These are phyloP conservation scores for Todiramphus saurophagus DNA, from an alignment of 2,113 vertebrate genomes.

Conservation along the genomic window DNA sequence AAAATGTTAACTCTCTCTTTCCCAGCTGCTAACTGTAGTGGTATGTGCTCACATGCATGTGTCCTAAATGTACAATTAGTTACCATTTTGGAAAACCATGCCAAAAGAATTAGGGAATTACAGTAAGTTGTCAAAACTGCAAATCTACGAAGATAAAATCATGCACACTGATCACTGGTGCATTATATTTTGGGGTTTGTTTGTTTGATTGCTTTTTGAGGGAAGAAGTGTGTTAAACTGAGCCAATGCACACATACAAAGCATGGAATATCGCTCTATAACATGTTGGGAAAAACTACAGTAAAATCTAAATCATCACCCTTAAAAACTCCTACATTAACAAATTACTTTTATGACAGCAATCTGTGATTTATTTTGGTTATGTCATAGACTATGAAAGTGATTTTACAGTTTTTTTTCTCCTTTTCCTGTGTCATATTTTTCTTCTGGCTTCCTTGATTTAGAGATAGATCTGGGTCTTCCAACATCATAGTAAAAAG, in stretches of 20 bases:
- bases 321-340: neutral
- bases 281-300: neutral
- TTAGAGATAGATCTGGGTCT: neutral
- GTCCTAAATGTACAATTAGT: neutral
- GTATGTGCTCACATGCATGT: neutral
- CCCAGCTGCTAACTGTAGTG: neutral
- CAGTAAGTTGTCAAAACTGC: neutral
- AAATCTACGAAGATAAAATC: neutral
- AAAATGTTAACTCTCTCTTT: neutral
- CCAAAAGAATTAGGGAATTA: neutral
- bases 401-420: neutral
- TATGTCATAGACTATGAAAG: neutral
- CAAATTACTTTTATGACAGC: neutral
- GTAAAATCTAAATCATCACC: neutral
- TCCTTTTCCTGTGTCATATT: neutral
- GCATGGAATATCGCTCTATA: accelerated
- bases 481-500: neutral
- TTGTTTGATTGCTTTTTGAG: neutral
- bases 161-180: neutral
- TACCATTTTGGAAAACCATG: neutral
- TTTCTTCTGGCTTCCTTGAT: neutral
- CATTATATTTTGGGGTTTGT: neutral
- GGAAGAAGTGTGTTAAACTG: accelerated
- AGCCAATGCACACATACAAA: neutral
- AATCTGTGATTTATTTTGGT: neutral